Conservation (phyloP, 2,113 vertebrate genomes). For the Dendrocopos noguchii region DNA sequence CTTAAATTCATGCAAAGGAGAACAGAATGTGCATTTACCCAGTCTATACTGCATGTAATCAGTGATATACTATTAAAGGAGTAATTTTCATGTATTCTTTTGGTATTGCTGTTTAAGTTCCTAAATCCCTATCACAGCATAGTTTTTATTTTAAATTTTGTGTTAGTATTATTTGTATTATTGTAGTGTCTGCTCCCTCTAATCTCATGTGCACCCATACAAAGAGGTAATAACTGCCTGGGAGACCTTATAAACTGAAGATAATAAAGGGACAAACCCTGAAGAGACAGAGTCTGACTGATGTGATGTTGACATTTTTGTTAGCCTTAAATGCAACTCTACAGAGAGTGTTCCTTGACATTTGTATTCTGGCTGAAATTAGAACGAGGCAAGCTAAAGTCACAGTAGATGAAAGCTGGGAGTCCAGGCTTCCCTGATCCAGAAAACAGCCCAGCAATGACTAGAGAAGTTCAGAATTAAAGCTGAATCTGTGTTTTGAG, state of each 20-base stretch:
- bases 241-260: not conserved
- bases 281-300: not conserved
- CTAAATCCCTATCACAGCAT: constrained; percentile 15
- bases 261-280: not conserved
- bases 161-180: not conserved
- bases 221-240: not conserved
- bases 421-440: not conserved
- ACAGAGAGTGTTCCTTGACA: not conserved
- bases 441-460: not conserved
- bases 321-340: not conserved
- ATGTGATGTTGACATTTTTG: not conserved
- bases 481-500: not conserved
- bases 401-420: accelerated
- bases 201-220: not conserved
- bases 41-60: constrained; percentile 17
- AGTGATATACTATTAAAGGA: constrained; percentile 43
- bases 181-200: not conserved
- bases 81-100: not conserved
- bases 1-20: constrained; percentile 13
- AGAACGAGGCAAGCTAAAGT: not conserved
- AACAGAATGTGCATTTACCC: not conserved
- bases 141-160: constrained; percentile 23
- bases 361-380: not conserved
- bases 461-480: not conserved
- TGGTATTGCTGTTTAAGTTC: not conserved